Evolutionary conservation across 2,888 invertebrate species (phyloP).

Genomic region (Alloscopus bannaensis): DNA sequence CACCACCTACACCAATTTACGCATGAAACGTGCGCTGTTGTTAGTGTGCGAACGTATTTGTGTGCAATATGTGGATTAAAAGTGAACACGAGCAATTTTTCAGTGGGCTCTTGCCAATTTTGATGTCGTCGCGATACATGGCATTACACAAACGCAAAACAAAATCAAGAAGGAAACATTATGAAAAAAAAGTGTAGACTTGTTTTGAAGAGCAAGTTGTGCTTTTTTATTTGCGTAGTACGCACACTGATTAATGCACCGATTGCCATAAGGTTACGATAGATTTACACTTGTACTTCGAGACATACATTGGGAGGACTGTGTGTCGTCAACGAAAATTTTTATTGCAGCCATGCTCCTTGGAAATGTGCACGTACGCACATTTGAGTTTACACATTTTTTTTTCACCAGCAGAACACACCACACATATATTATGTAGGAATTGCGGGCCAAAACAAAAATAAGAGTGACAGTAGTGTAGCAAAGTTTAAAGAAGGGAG

Average conservation of each 20-base stretch:
- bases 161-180: not conserved
- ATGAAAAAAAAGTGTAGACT: too few species aligned
- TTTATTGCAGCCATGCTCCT: too few species aligned
- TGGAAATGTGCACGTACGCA: not conserved
- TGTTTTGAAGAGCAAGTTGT: too few species aligned
- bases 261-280: slow-evolving; percentile 16
- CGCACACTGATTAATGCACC: slow-evolving; percentile 20
- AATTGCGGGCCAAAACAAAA: slow-evolving; percentile 50
- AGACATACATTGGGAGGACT: too few species aligned
- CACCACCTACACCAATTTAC: slow-evolving; percentile 54
- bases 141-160: too few species aligned
- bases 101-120: slow-evolving; percentile 34
- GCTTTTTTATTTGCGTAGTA: too few species aligned
- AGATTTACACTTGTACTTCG: slow-evolving; percentile 24
- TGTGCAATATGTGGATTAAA: not conserved
- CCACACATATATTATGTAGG: not conserved
- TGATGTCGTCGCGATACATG: too few species aligned
- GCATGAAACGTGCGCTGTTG: slow-evolving; percentile 22
- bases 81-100: slow-evolving; percentile 31
- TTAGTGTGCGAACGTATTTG: too few species aligned
- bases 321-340: too few species aligned
- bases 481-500: slow-evolving; percentile 7
- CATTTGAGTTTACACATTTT: not conserved
- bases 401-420: too few species aligned
- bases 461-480: slow-evolving; percentile 37